These are phyloP conservation scores for Aplochiton taeniatus DNA, from an alignment of 2,797 vertebrate species.

Conservation along the genomic window DNA sequence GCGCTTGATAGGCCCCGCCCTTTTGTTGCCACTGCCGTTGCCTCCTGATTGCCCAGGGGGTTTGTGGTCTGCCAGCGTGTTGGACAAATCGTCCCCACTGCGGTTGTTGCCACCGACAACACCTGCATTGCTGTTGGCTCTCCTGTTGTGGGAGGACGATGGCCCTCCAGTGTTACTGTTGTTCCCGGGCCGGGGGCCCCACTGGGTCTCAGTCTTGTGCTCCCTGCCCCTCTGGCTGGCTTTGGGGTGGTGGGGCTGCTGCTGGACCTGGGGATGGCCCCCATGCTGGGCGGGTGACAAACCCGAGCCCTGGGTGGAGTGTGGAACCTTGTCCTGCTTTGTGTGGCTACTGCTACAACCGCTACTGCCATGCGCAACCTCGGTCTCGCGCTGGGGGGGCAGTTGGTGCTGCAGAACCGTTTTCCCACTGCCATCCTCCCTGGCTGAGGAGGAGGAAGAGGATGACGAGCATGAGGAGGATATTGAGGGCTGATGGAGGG, in stretches of 20 bases:
- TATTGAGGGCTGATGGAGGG: conserved; percentile 71
- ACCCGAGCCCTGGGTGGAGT: conserved; percentile 55
- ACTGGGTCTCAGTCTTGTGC: conserved; percentile 90
- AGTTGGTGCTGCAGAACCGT: conserved; percentile 67
- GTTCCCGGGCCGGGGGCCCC: conserved; percentile 87
- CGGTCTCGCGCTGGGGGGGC: conserved; percentile 63
- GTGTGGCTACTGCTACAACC: conserved; percentile 21
- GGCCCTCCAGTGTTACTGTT: conserved; percentile 70
- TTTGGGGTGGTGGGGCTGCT: conserved; percentile 69
- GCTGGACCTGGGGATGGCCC: conserved; percentile 44
- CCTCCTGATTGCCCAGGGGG: conserved; percentile 61
- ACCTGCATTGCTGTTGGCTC: conserved; percentile 68
- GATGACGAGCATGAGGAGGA: conserved; percentile 81
- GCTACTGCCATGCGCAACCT: conserved; percentile 46
- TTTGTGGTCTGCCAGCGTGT: conserved; percentile 68
- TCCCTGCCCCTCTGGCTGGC: conserved; percentile 79
- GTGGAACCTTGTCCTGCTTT: conserved; percentile 74
- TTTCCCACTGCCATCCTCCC: conserved; percentile 74
- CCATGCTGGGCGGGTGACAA: conserved; percentile 63
- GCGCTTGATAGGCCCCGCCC: conserved; percentile 91
- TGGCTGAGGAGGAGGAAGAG: conserved; percentile 74
- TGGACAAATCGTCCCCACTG: conserved; percentile 69
- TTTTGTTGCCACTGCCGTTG: conserved; percentile 67
- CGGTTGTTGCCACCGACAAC: conserved; percentile 67
- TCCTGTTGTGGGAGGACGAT: conserved; percentile 65